These are phyloP conservation scores for Cairina moschata DNA, from an alignment of 2,113 vertebrate species.

Conservation along the genomic window DNA sequence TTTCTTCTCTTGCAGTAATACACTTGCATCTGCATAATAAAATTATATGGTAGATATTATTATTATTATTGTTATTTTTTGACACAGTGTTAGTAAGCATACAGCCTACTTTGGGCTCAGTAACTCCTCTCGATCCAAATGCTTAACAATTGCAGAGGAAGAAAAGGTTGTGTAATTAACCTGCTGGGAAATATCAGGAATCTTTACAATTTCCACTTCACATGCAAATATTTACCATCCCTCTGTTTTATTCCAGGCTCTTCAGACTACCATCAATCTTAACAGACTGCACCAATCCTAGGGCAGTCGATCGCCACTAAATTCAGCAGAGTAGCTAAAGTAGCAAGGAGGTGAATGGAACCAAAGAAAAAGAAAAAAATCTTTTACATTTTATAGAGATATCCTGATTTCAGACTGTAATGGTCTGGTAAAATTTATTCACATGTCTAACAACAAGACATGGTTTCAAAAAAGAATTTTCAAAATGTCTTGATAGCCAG, in stretches of 20 bases:
- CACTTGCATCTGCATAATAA: neutral
- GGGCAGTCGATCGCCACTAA: neutral
- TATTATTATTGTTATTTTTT: neutral
- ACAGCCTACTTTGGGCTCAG: neutral
- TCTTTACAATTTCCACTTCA: neutral
- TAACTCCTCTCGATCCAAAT: neutral
- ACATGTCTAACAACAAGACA: neutral
- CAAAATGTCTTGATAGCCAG: neutral
- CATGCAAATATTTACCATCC: neutral
- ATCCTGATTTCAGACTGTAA: neutral
- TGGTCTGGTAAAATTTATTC: neutral
- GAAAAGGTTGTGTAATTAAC: neutral
- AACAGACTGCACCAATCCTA: neutral
- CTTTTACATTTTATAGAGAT: neutral
- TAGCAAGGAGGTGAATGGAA: neutral
- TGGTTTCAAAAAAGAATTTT: neutral
- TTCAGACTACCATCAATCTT: neutral
- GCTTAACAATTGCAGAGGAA: neutral
- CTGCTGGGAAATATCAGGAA: neutral
- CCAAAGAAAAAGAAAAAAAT: too few relatives aligned
- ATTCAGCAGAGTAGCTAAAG: neutral
- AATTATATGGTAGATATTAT: neutral
- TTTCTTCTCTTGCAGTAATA: neutral
- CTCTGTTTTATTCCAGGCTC: neutral
- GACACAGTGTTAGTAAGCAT: neutral